A percentile compares a stretch with the other conserved stretches of the same genome.
Evolutionary conservation across 2,888 invertebrate species (phyloP).

Genomic region (Eudasyphora cyanicolor): DNA sequence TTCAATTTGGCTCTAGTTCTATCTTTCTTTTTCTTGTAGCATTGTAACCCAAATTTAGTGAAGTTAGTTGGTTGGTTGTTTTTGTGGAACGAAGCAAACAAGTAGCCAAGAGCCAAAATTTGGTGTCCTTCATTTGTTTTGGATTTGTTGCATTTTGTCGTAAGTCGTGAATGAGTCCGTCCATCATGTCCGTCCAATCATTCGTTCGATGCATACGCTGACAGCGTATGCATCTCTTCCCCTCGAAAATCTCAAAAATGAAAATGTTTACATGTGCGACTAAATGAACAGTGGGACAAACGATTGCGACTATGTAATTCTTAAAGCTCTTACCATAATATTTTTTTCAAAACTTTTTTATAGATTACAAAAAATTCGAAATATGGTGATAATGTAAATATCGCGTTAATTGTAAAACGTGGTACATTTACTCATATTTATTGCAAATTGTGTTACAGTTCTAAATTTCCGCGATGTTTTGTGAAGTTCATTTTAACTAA

Average conservation of each 20-base stretch:
- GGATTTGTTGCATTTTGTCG: conserved; percentile 6
- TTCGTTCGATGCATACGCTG: too few relatives aligned
- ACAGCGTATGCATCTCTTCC: conserved; percentile 17
- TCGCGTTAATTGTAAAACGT: too few relatives aligned
- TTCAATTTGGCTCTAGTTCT: conserved; percentile 18
- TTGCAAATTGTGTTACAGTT: too few relatives aligned
- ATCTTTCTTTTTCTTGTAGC: background rate
- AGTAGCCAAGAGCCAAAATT: conserved; percentile 50
- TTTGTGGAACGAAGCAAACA: conserved; percentile 29
- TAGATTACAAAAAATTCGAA: too few relatives aligned
- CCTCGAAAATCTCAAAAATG: background rate
- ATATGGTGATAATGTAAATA: too few relatives aligned
- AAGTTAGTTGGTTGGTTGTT: too few relatives aligned
- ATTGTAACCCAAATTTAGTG: conserved; percentile 53
- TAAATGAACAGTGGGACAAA: conserved; percentile 18
- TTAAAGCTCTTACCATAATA: too few relatives aligned
- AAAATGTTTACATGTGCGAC: conserved; percentile 7
- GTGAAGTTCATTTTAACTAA: too few relatives aligned
- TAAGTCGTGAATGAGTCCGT: background rate
- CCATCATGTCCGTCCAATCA: conserved; percentile 32
- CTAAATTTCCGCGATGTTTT: too few relatives aligned
- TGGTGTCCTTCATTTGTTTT: conserved; percentile 10
- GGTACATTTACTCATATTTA: too few relatives aligned
- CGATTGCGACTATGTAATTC: too few relatives aligned
- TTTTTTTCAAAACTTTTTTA: too few relatives aligned